Base-by-base conservation (phyloP, 53 echinoderm and acorn worm genomes). In the Astropecten irregularis region DNA sequence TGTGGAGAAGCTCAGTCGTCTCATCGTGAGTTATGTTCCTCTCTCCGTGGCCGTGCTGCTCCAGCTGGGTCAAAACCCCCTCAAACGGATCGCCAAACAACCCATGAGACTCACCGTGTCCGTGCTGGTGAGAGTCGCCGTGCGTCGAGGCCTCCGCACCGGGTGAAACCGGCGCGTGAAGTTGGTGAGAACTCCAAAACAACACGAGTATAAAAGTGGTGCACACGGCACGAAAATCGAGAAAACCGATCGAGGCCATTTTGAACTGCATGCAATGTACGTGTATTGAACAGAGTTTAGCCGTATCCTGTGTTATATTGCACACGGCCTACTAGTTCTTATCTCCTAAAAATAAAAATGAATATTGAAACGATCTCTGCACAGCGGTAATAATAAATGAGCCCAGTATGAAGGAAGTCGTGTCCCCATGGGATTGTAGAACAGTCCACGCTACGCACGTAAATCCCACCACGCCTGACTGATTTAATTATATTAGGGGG, bases 211-310 rank as follows among this genome's bases (percentile, higher is more conserved):
- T 42, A 44, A 79, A 19, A 35, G 62, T 79, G 79, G 62, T 79
- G 79, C 79, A 79, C 79, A 79, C 79, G 79, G 79, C 79, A 79
- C 79, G 62, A 79, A 79, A 79, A 61, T 62, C 23, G 0, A 27
- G 15, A 5, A 7, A 1, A 30, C 31, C 10, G 33, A 28, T n/a
- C 42, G 77, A 16, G 9, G 77, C 77, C 77, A 77, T 77, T 31
- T 77, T 77, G 29, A 22, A 9, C 15, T 37, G 25, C 35, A 64
- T 18, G 33, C 33, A 18, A 7, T 26, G 25, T 60, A 46, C 14
- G 34, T 28, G 32, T n/a, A n/a, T n/a, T n/a, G 35, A 3, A 13
- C 35, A 8, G 8, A 46, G 8, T 46, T 46, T 7, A 46, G 47
- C 8, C 14, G 14, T 14, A 8, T 14, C 47, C 47, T 9, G 8